Conservation (phyloP, 37 sponge, comb jelly and placozoan genomes). For the Ianthella basta region DNA sequence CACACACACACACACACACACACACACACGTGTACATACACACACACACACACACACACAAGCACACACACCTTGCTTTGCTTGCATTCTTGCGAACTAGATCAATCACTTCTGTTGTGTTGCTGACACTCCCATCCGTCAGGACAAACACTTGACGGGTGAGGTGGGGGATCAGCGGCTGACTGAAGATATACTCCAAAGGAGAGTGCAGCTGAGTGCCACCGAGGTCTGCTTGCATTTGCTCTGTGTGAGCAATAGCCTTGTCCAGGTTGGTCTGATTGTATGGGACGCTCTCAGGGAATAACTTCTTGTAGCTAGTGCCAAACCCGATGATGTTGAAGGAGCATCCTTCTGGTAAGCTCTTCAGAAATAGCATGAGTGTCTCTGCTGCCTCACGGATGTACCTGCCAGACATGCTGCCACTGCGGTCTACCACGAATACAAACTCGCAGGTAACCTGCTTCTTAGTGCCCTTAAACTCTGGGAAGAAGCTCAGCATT, state of each 20-base stretch:
- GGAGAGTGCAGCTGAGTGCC: constrained; percentile 76
- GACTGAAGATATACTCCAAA: constrained; percentile 57
- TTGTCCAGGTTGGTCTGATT: constrained; percentile 61
- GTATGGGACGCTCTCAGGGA: constrained; percentile 65
- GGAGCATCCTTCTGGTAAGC: constrained; percentile 73
- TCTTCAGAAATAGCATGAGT: constrained; percentile 80
- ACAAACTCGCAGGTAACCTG: constrained; percentile 68
- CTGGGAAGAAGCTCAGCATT: constrained; percentile 73
- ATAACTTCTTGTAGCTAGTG: constrained; percentile 47
- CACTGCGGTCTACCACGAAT: constrained; percentile 86
- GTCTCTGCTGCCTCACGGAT: constrained; percentile 77
- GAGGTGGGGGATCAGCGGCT: constrained; percentile 42
- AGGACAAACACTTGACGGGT: constrained; percentile 81
- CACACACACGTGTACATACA: too few relatives aligned
- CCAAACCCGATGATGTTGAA: constrained; percentile 93
- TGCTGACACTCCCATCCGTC: constrained; percentile 80
- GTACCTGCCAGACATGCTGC: constrained; percentile 76
- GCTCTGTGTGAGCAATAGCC: constrained; percentile 56
- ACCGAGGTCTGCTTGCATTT: constrained; percentile 67
- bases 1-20: too few relatives aligned
- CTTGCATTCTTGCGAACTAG: constrained; percentile 51
- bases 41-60: too few relatives aligned
- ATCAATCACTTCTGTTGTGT: constrained; percentile 59
- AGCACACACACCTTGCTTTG: too few relatives aligned
- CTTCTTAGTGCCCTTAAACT: constrained; percentile 27